phyloP scores from a whole-genome alignment of 2,797 vertebrate species.

The Catamblyrhynchus diadema region DNA sequence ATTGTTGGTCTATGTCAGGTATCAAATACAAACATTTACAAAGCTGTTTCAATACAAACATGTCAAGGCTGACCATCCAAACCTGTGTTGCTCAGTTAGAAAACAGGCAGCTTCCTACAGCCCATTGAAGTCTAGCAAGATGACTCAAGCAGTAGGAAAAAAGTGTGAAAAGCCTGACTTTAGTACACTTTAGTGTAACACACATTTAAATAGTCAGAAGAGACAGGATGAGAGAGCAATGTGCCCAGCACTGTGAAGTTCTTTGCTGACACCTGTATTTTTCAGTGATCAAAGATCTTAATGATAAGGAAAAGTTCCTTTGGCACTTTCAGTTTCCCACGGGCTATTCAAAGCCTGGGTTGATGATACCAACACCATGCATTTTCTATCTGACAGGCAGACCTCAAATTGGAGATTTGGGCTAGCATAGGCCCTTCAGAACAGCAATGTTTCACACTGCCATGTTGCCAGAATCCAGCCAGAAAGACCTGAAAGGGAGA shows the following conservation, averaged over 20 bases:
- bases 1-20: background rate
- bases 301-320: background rate
- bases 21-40: background rate
- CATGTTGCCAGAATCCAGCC: background rate
- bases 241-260: background rate
- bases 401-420: background rate
- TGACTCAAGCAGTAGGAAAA: rapidly evolving
- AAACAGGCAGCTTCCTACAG: background rate
- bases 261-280: background rate
- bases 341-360: background rate
- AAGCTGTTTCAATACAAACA: too few species aligned
- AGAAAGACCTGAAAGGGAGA: background rate
- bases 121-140: background rate
- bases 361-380: background rate
- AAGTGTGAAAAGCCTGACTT: background rate
- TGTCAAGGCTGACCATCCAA: background rate
- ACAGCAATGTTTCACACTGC: background rate
- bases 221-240: background rate
- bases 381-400: background rate
- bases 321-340: background rate
- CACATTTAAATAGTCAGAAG: background rate
- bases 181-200: background rate
- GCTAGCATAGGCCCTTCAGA: background rate
- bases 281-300: background rate
- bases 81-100: background rate